phyloP scores from a whole-genome alignment of 2,113 vertebrate genomes.

The Limanda limanda region DNA sequence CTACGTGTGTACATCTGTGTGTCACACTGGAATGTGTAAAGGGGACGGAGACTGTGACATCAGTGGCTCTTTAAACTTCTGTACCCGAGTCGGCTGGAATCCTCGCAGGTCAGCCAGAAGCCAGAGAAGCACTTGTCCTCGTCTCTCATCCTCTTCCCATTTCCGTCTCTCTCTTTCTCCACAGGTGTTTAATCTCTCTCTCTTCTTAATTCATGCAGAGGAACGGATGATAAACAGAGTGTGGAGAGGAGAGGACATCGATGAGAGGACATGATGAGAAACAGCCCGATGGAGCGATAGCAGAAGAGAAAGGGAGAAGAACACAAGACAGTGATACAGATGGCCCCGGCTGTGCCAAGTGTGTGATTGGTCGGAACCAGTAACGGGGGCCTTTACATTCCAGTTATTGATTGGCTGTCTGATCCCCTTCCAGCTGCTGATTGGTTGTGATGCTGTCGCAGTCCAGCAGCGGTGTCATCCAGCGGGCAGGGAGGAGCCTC shows the following conservation, averaged over 20 bases:
- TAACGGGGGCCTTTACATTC: constrained; percentile 46
- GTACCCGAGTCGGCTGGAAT: constrained; percentile 17
- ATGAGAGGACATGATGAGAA: constrained; percentile 14
- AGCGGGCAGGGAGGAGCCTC: constrained; percentile 35
- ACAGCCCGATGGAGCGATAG: background rate
- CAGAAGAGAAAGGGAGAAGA: constrained; percentile 9
- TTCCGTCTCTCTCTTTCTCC: constrained; percentile 8
- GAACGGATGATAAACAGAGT: constrained; percentile 12
- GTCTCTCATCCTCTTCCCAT: constrained; percentile 9
- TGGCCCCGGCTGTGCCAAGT: constrained; percentile 44
- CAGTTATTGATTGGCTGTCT: constrained; percentile 71
- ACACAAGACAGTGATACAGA: constrained; percentile 9
- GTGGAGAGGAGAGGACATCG: background rate
- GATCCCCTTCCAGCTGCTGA: constrained; percentile 67
- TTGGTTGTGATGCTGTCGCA: constrained; percentile 59
- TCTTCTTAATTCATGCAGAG: background rate
- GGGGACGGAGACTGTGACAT: too few relatives aligned
- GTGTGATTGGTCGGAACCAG: constrained; percentile 54
- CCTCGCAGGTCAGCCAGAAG: constrained; percentile 60
- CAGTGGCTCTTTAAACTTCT: too few relatives aligned
- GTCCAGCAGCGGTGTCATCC: constrained; percentile 64
- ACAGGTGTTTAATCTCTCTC: constrained; percentile 3
- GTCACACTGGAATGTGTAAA: too few relatives aligned
- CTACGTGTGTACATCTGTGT: too few relatives aligned
- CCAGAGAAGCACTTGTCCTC: constrained; percentile 48